Conservation (phyloP, 2,888 invertebrate species). For the Actias luna region DNA sequence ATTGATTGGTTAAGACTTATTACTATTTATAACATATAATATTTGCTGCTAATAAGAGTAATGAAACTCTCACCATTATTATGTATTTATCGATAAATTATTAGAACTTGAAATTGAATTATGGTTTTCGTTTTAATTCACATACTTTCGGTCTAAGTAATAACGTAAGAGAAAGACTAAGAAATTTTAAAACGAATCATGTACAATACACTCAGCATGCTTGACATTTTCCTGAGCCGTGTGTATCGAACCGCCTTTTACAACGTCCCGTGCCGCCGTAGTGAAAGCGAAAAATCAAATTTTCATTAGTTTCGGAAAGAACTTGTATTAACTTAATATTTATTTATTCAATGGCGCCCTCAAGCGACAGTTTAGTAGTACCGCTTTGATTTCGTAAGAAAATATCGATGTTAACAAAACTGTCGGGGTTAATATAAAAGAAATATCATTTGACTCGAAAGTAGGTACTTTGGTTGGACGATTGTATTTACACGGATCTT, state of each 20-base stretch:
- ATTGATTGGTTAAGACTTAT: background rate
- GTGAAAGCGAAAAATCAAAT: slow-evolving; percentile 44
- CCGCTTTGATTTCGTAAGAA: slow-evolving; percentile 26
- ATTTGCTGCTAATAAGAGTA: background rate
- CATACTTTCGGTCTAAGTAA: no score
- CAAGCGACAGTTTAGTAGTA: slow-evolving; percentile 22
- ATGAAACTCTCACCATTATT: background rate
- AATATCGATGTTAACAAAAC: slow-evolving; percentile 28
- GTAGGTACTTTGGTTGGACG: background rate
- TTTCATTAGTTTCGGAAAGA: slow-evolving; percentile 46
- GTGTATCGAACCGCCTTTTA: slow-evolving; percentile 32
- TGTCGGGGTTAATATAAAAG: slow-evolving; percentile 6
- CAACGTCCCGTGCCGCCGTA: slow-evolving; percentile 28
- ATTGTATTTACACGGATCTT: background rate
- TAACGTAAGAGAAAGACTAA: background rate
- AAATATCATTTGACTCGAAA: slow-evolving; percentile 3
- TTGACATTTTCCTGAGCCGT: slow-evolving; percentile 18
- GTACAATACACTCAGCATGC: background rate
- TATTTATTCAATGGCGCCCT: slow-evolving; percentile 38
- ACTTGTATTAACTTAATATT: slow-evolving; percentile 32
- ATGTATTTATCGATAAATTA: no score
- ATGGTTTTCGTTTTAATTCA: no score
- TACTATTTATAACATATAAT: background rate
- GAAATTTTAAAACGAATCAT: background rate
- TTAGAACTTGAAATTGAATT: no score